phyloP scores from a whole-genome alignment of 2,888 invertebrate genomes.

The Harpalus rubripes region DNA sequence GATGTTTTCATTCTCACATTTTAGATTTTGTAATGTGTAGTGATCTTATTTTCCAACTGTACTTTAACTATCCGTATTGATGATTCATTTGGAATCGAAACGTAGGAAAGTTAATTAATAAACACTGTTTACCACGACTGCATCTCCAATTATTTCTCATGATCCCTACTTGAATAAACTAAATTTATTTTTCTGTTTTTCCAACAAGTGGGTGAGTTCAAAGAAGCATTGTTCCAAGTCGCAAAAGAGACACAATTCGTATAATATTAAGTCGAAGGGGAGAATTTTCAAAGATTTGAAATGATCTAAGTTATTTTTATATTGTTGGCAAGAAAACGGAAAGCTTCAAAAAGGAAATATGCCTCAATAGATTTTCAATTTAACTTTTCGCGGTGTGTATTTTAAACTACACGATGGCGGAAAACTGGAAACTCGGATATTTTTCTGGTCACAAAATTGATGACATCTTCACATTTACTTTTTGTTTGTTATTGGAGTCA shows the following conservation, averaged over 20 bases:
- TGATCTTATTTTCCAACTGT: no score
- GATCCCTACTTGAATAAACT: no score
- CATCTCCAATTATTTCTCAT: no score
- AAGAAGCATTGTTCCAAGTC: not conserved
- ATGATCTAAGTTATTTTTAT: constrained; percentile 59
- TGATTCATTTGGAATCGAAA: no score
- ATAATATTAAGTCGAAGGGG: constrained; percentile 35
- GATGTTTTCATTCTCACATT: no score
- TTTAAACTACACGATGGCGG: constrained; percentile 45
- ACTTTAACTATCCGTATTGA: no score
- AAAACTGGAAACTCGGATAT: constrained; percentile 41
- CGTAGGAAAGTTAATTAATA: no score
- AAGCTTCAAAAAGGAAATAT: constrained; percentile 59
- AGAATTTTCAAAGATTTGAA: constrained; percentile 39
- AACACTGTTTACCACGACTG: no score
- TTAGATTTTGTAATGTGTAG: no score
- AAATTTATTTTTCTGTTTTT: not conserved
- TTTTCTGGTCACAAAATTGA: constrained; percentile 62
- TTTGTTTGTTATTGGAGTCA: constrained; percentile 46
- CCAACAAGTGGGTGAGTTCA: not conserved
- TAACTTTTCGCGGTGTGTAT: constrained; percentile 64
- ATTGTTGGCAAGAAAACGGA: constrained; percentile 60
- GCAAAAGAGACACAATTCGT: constrained; percentile 14
- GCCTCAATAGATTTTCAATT: constrained; percentile 65
- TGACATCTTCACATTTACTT: constrained; percentile 34